Base-by-base conservation (phyloP, 1,140 invertebrate genomes). In the Ooceraea biroi region DNA sequence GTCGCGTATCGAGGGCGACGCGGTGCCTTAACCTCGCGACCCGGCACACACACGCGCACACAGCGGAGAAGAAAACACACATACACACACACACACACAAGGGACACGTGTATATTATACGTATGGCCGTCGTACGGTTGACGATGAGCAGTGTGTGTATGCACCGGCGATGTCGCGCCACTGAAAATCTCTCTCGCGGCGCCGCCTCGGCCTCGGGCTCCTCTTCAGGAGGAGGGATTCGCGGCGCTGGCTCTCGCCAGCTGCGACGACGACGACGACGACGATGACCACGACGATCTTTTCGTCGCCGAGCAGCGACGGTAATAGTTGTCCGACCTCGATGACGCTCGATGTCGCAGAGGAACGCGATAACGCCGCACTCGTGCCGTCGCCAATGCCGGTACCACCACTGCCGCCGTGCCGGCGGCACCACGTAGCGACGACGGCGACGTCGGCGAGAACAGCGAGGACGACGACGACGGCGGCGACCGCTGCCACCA, bases 401-500 rank as follows among this genome's bases (percentile, higher is more conserved):
- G 87, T 84, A 55, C 63, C 72, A 61, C 58, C 74, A 36, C 36
- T 36, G 36, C 36, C 36, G 36, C 41, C 74, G 82, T 84, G 77
- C 85, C 89, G 90, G 89, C 89, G 90, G 91, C 86, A 88, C 91
- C 86, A 71, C 85, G 88, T 90, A 89, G 89, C 87, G 88, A 83
- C 87, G 71, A 84, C 17, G 46, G 58, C 27, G 25, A 74, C 30
- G 61, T 44, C 60, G 36, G 66, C 19, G n/a, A 60, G 12, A 25
- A 61, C 50, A 22, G 65, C 58, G 36, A 85, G 57, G 46, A 66
- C 27, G 55, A 58, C 27, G 41, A 68, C 61, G 27, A 50, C 63
- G 61, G 60, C 73, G 82, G 36, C 66, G 52, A 66, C 50, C 41
- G 55, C 41, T n/a, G 41, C 36, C 12, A 52, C 52, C n/a, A 63